A percentile compares a stretch with the other conserved stretches of the same genome.
Conservation (phyloP, 2,113 vertebrate genomes). For the Meles meles region DNA sequence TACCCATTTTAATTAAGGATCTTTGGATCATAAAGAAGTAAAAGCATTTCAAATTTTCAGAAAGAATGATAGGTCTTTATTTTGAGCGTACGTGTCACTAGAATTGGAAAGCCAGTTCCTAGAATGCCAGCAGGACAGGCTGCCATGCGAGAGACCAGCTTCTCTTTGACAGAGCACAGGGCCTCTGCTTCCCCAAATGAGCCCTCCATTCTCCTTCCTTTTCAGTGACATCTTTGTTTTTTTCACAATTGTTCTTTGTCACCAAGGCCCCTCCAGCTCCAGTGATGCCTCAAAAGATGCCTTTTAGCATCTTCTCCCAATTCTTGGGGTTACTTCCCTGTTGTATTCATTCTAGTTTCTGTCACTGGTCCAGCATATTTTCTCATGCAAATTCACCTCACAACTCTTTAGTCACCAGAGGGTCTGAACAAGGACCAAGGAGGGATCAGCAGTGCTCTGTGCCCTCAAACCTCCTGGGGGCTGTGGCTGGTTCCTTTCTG, state of each 20-base stretch:
- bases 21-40: neutral
- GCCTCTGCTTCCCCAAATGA: neutral
- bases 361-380: neutral
- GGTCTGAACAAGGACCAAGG: neutral
- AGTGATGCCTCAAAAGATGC: neutral
- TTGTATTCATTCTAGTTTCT: neutral
- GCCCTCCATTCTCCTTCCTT: neutral
- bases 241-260: neutral
- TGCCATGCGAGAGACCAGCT: fast-evolving
- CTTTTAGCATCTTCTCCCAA: neutral
- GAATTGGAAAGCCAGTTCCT: neutral
- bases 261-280: too few species aligned
- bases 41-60: neutral
- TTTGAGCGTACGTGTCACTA: neutral
- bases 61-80: neutral
- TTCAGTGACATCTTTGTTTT: fast-evolving
- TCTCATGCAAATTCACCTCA: neutral
- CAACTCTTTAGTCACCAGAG: neutral
- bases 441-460: too few species aligned
- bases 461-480: neutral
- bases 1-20: neutral
- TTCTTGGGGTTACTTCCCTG: neutral
- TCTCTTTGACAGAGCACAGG: neutral
- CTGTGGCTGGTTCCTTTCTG: neutral
- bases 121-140: neutral